A percentile compares a stretch with the other conserved stretches of the same genome.
These are phyloP conservation scores for Todiramphus chloris DNA, from an alignment of 2,113 vertebrate species.

Conservation along the genomic window DNA sequence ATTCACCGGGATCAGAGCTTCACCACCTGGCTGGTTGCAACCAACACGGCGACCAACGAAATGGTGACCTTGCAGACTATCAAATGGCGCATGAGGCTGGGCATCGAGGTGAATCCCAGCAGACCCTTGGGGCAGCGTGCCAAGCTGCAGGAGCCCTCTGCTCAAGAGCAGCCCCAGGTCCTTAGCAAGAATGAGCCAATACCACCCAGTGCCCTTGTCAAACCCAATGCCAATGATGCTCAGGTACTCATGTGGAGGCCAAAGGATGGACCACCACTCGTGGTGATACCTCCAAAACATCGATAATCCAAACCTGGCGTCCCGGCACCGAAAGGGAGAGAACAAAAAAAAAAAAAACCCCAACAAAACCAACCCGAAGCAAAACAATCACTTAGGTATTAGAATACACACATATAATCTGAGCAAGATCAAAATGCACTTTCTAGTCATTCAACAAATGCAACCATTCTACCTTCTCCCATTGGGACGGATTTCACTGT, in stretches of 20 bases:
- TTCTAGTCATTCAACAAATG: conserved; percentile 75
- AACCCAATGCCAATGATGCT: conserved; percentile 98
- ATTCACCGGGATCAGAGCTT: conserved; percentile 97
- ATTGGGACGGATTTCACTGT: conserved; percentile 88
- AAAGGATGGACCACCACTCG: conserved; percentile 82
- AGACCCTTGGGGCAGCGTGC: conserved; percentile 89
- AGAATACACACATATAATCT: conserved; percentile 12
- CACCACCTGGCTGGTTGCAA: conserved; percentile 96
- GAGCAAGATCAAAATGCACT: conserved; percentile 47
- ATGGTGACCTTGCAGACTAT: conserved; percentile 91
- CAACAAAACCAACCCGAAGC: not conserved
- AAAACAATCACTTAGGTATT: conserved; percentile 38
- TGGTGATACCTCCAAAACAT: conserved; percentile 95
- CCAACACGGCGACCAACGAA: conserved; percentile 87
- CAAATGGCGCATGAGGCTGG: conserved; percentile 94
- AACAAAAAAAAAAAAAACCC: not conserved
- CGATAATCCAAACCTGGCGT: conserved; percentile 60
- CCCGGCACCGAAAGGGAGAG: conserved; percentile 22
- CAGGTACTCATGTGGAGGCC: conserved; percentile 99
- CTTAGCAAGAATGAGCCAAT: conserved; percentile 92
- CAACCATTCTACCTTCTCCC: conserved; percentile 90
- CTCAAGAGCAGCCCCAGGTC: conserved; percentile 91
- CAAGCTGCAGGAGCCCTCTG: conserved; percentile 83
- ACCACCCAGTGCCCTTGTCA: conserved; percentile 90
- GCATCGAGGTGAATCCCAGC: conserved; percentile 88